These are phyloP conservation scores for Chrysodeixis includens DNA, from an alignment of 2,888 invertebrate genomes.

Conservation along the genomic window DNA sequence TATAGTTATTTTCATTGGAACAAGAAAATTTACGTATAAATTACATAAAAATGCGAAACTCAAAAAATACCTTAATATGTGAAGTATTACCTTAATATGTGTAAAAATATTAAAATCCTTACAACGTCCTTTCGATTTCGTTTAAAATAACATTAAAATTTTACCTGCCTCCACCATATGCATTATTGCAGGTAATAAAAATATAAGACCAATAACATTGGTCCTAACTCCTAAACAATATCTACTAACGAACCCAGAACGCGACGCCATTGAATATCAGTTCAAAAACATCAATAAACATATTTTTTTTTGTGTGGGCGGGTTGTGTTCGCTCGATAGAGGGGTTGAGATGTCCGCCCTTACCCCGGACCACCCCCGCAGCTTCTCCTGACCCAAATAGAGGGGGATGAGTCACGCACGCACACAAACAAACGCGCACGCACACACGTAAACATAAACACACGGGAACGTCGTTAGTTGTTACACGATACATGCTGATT, in stretches of 20 bases:
- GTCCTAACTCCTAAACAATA: conserved; percentile 2
- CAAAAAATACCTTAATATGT: no score
- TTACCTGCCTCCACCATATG: neutral
- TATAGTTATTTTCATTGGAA: no score
- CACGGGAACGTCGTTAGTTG: conserved; percentile 34
- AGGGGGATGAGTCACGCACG: conserved; percentile 74
- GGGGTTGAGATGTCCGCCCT: conserved; percentile 75
- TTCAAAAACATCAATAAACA: conserved; percentile 50
- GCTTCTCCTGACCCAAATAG: conserved; percentile 81
- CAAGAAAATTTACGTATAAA: no score
- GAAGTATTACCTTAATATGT: no score
- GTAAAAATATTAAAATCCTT: no score
- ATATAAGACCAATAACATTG: neutral
- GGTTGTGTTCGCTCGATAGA: conserved; percentile 76
- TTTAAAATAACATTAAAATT: neutral
- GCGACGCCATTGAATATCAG: conserved; percentile 23
- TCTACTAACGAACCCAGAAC: conserved; percentile 8
- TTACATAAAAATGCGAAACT: no score
- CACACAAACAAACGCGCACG: conserved; percentile 44
- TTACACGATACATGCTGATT: conserved; percentile 7
- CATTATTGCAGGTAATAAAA: neutral
- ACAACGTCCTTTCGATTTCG: no score
- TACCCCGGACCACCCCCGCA: conserved; percentile 65
- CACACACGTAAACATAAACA: conserved; percentile 45
- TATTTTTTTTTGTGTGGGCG: conserved; percentile 69